A percentile compares a stretch with the other conserved stretches of the same genome.
phyloP scores from a whole-genome alignment of 2,888 invertebrate species.

The Ctena decussata region DNA sequence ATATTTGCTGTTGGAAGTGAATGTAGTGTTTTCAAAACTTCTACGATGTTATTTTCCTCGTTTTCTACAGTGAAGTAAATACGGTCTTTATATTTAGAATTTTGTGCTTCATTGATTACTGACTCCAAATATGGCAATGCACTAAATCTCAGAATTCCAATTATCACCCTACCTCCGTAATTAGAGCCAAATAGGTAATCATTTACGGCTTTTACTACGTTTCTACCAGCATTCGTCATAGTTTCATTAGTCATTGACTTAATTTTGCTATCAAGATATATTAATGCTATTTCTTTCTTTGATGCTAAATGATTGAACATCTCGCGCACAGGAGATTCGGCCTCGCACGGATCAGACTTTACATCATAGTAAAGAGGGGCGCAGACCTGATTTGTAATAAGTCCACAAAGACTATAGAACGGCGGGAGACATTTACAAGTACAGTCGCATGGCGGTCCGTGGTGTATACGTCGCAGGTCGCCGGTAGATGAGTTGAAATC shows the following conservation, averaged over 20 bases:
- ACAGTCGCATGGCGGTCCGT: constrained; percentile 25
- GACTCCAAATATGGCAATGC: constrained; percentile 15
- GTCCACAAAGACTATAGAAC: not conserved
- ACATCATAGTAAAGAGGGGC: constrained; percentile 24
- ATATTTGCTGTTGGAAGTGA: constrained; percentile 22
- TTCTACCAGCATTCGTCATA: constrained; percentile 16
- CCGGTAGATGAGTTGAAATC: constrained; percentile 10
- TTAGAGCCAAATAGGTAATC: not conserved
- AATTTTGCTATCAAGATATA: constrained; percentile 28
- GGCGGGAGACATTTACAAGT: constrained; percentile 24
- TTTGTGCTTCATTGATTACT: constrained; percentile 1
- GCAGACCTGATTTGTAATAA: not conserved
- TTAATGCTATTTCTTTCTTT: constrained; percentile 7
- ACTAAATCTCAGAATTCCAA: constrained; percentile 10
- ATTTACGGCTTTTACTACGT: not conserved
- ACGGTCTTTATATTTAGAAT: not conserved
- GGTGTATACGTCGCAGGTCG: not conserved
- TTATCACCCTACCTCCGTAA: constrained; percentile 23
- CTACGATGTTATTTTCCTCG: constrained; percentile 12
- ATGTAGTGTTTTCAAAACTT: constrained; percentile 9
- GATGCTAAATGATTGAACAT: not conserved
- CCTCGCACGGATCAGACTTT: constrained; percentile 4
- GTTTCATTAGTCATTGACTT: not conserved
- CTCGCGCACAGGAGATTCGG: not conserved
- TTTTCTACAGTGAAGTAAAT: constrained; percentile 28